Conservation (phyloP, 2,888 invertebrate species). For the Ypsolopha sequella region DNA sequence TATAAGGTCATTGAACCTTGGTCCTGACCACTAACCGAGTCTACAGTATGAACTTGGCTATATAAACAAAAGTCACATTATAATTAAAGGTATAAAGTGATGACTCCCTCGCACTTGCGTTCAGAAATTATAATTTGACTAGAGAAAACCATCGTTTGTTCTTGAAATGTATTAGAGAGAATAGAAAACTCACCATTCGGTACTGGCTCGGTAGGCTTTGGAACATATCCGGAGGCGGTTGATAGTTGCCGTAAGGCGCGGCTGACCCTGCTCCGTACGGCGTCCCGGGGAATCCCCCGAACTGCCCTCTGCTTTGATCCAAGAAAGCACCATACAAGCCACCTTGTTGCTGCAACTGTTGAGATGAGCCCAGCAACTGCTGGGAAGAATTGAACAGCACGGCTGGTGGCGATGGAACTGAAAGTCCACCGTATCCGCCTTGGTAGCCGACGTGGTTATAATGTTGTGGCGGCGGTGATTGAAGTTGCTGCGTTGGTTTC, state of each 20-base stretch:
- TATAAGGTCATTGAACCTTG: too few relatives aligned
- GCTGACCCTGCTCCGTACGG: conserved; percentile 78
- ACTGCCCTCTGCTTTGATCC: conserved; percentile 82
- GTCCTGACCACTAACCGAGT: too few relatives aligned
- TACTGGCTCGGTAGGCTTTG: conserved; percentile 61
- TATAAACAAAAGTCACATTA: too few relatives aligned
- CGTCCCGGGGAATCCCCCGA: conserved; percentile 81
- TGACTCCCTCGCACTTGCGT: too few relatives aligned
- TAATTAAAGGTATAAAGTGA: too few relatives aligned
- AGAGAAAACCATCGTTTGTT: too few relatives aligned
- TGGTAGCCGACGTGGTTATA: conserved; percentile 81
- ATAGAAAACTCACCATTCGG: conserved; percentile 43
- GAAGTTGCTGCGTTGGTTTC: conserved; percentile 86
- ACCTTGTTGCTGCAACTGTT: conserved; percentile 77
- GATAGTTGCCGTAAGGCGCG: conserved; percentile 78
- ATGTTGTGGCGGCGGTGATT: conserved; percentile 75
- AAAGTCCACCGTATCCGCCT: conserved; percentile 81
- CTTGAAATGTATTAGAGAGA: too few relatives aligned
- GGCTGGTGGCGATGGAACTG: conserved; percentile 89
- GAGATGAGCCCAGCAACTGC: conserved; percentile 62
- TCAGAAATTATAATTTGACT: too few relatives aligned
- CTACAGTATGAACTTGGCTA: too few relatives aligned
- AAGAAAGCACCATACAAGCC: conserved; percentile 88
- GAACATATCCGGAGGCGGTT: conserved; percentile 74
- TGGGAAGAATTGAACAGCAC: conserved; percentile 85